phyloP scores from a whole-genome alignment of 2,113 vertebrate genomes.

The Larimichthys polyactis region DNA sequence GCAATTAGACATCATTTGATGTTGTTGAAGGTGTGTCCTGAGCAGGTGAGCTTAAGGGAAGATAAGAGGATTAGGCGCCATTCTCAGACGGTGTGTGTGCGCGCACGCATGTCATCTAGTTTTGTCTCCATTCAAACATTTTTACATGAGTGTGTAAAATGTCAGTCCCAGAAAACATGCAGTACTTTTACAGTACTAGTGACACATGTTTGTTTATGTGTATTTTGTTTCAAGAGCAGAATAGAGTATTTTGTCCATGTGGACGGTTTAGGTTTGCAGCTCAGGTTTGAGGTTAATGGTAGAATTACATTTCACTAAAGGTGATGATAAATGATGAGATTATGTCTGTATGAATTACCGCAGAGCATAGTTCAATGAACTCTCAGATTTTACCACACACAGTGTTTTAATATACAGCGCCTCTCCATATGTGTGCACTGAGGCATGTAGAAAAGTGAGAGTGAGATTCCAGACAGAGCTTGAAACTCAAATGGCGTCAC shows the following conservation, averaged over 20 bases:
- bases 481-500: constrained; percentile 39
- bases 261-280: neutral
- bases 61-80: neutral
- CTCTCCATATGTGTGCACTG: constrained; percentile 24
- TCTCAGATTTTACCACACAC: constrained; percentile 6
- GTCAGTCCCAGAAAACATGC: neutral
- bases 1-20: neutral
- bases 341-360: neutral
- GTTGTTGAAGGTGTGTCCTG: neutral
- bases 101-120: neutral
- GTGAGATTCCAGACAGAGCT: constrained; percentile 51
- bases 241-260: neutral
- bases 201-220: neutral
- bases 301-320: constrained; percentile 20
- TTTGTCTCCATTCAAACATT: neutral
- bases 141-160: neutral
- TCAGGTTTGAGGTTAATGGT: neutral
- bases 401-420: constrained; percentile 1
- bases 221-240: neutral
- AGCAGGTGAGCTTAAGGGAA: neutral
- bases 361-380: neutral
- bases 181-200: neutral
- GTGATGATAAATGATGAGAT: neutral
- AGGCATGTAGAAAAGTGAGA: constrained; percentile 49
- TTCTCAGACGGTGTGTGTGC: neutral